A percentile compares a stretch with the other conserved stretches of the same genome.
These are phyloP conservation scores for Istiophorus platypterus DNA, from an alignment of 2,113 vertebrate genomes.

Conservation along the genomic window DNA sequence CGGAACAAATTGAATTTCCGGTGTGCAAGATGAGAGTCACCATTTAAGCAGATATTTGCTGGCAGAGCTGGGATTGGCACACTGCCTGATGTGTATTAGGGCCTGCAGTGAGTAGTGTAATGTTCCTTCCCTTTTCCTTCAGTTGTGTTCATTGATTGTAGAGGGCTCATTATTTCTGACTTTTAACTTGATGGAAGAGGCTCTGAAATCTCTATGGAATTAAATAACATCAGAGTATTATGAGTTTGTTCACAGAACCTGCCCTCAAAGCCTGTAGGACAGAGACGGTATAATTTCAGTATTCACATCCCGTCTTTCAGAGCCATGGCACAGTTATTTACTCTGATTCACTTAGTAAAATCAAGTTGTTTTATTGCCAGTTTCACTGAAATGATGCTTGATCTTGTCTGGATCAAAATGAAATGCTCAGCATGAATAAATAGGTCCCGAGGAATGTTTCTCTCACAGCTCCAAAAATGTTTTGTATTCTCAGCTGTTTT, in stretches of 20 bases:
- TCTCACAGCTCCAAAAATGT: constrained; percentile 45
- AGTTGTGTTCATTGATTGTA: constrained; percentile 72
- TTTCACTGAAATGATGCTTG: constrained; percentile 59
- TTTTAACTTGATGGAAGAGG: constrained; percentile 71
- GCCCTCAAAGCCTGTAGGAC: constrained; percentile 39
- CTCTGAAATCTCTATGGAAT: constrained; percentile 64
- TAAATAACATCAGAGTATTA: constrained; percentile 58
- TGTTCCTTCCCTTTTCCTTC: constrained; percentile 50
- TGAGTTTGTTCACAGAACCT: constrained; percentile 59
- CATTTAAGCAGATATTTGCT: constrained; percentile 81
- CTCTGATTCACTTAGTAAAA: constrained; percentile 61
- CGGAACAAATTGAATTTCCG: constrained; percentile 86
- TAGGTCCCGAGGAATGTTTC: constrained; percentile 54
- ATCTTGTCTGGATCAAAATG: constrained; percentile 61
- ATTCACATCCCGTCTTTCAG: constrained; percentile 48
- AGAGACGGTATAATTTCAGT: constrained; percentile 47
- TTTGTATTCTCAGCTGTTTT: constrained; percentile 66
- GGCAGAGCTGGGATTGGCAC: constrained; percentile 69
- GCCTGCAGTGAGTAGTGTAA: constrained; percentile 53
- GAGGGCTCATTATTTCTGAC: constrained; percentile 76
- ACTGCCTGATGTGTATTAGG: constrained; percentile 74
- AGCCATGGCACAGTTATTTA: constrained; percentile 49
- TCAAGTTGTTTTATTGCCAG: constrained; percentile 62
- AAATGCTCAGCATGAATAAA: constrained; percentile 65
- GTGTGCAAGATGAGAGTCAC: constrained; percentile 77